Conservation (phyloP, 2,113 vertebrate genomes). For the Psophia crepitans region DNA sequence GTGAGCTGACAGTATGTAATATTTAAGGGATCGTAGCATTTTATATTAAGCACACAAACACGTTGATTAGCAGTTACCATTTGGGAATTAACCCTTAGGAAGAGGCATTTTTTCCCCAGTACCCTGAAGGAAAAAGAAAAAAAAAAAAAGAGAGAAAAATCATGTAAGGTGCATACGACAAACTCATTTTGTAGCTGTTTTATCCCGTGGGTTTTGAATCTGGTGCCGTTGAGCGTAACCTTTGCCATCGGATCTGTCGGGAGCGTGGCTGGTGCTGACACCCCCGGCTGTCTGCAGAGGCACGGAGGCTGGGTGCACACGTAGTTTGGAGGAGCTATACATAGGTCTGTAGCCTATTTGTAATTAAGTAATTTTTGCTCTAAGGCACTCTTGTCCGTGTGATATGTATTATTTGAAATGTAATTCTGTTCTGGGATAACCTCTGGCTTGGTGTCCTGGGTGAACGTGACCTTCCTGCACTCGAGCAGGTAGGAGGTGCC, state of each 20-base stretch:
- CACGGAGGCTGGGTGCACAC: background rate
- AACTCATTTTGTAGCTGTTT: constrained; percentile 36
- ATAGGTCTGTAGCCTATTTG: background rate
- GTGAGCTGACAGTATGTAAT: constrained; percentile 36
- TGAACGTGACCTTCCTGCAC: background rate
- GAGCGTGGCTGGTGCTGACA: background rate
- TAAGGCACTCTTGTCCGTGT: constrained; percentile 16
- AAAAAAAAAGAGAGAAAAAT: background rate
- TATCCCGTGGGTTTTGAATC: background rate
- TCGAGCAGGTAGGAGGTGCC: background rate
- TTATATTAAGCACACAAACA: constrained; percentile 51
- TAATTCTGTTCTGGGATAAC: constrained; percentile 16
- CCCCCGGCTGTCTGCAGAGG: background rate
- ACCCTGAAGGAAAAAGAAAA: constrained; percentile 24
- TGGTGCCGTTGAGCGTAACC: background rate
- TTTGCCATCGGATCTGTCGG: background rate
- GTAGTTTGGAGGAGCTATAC: background rate
- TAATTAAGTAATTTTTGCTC: constrained; percentile 50
- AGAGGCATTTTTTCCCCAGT: constrained; percentile 34
- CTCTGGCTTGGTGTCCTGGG: background rate
- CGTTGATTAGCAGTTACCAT: constrained; percentile 39
- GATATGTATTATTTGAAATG: constrained; percentile 27
- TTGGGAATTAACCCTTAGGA: constrained; percentile 52
- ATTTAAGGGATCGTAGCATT: constrained; percentile 49
- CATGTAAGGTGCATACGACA: background rate